phyloP scores from a whole-genome alignment of 2,888 invertebrate genomes.

The Melieria picta region DNA sequence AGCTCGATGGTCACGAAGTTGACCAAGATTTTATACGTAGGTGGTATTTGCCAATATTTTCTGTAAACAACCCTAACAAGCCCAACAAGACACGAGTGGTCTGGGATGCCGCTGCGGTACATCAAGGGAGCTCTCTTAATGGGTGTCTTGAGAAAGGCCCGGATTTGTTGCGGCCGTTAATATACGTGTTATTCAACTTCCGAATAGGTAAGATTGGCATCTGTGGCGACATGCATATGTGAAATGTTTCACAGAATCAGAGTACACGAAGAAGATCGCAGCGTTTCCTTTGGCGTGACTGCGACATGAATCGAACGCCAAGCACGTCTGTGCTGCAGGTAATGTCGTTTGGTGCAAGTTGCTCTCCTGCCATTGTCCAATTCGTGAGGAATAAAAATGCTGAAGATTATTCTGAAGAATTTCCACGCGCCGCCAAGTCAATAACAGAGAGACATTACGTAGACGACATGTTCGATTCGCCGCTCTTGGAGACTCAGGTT shows the following conservation, averaged over 20 bases:
- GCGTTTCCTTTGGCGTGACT: conserved; percentile 49
- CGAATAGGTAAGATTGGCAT: conserved; percentile 54
- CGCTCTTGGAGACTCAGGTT: not conserved
- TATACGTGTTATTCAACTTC: conserved; percentile 58
- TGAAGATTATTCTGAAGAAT: conserved; percentile 29
- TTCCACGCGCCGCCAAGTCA: conserved; percentile 35
- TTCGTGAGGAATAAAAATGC: conserved; percentile 20
- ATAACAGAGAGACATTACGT: conserved; percentile 45
- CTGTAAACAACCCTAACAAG: conserved; percentile 48
- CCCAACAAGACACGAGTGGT: conserved; percentile 49
- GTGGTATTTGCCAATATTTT: conserved; percentile 50
- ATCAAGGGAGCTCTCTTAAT: conserved; percentile 49
- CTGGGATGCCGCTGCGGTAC: conserved; percentile 53
- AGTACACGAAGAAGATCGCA: conserved; percentile 49
- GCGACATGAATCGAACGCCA: conserved; percentile 38
- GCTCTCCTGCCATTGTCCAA: not conserved
- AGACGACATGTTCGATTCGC: conserved; percentile 33
- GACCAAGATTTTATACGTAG: conserved; percentile 12
- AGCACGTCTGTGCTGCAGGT: not conserved
- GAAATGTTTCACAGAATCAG: conserved; percentile 50
- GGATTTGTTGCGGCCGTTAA: conserved; percentile 51
- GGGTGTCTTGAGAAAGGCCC: conserved; percentile 52
- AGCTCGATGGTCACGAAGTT: conserved; percentile 21
- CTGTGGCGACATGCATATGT: conserved; percentile 47
- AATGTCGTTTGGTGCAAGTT: not conserved